phyloP scores from a whole-genome alignment of 2,888 invertebrate genomes.

The Drosophila eohydei region DNA sequence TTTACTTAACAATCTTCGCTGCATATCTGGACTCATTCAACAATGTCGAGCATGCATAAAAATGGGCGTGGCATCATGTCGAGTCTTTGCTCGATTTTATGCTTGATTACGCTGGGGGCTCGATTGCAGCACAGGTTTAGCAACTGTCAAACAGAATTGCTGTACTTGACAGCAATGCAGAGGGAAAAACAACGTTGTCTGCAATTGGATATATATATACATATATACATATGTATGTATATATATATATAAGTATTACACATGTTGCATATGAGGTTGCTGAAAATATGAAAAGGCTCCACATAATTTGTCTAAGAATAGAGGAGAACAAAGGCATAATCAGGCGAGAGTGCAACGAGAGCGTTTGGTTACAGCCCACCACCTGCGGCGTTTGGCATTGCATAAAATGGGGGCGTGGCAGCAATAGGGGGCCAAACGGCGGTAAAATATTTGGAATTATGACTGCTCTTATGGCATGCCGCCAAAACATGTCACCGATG shows the following conservation, averaged over 20 bases:
- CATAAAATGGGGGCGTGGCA: conserved; percentile 24
- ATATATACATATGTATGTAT: background rate
- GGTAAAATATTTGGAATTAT: conserved; percentile 6
- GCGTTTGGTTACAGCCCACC: background rate
- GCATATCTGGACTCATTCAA: conserved; percentile 1
- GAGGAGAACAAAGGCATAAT: conserved; percentile 40
- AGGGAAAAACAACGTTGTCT: background rate
- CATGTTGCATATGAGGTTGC: conserved; percentile 1
- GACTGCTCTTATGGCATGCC: conserved; percentile 31
- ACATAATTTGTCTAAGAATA: conserved; percentile 48
- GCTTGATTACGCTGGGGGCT: conserved; percentile 5
- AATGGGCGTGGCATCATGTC: conserved; percentile 1
- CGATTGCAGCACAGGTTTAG: conserved; percentile 4
- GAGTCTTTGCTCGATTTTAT: background rate
- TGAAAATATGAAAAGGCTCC: conserved; percentile 17
- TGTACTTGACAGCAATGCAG: background rate
- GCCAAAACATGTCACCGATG: conserved; percentile 7
- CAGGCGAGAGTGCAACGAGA: conserved; percentile 3
- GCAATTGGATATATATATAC: too few relatives aligned
- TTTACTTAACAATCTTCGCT: background rate
- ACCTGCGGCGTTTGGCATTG: conserved; percentile 20
- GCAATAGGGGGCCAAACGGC: background rate
- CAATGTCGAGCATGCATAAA: background rate
- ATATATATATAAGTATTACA: conserved; percentile 5
- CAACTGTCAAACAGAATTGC: conserved; percentile 1